phyloP scores from a whole-genome alignment of 2,888 invertebrate species.

The Artemia sp. region DNA sequence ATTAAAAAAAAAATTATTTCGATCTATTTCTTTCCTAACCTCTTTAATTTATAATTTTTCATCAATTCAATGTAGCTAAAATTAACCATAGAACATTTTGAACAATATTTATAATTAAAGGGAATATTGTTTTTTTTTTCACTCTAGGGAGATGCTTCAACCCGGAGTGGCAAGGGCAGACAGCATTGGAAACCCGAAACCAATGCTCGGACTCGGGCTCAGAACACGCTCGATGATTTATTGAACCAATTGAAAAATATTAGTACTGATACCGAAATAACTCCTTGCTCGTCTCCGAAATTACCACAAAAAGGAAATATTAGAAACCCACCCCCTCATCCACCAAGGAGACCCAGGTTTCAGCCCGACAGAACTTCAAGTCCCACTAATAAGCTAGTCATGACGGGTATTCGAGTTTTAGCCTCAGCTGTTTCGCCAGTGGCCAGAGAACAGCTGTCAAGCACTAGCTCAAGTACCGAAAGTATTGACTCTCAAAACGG shows the following conservation, averaged over 20 bases:
- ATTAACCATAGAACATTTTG: too few species aligned
- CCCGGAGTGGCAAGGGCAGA: conserved; percentile 11
- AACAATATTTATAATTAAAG: too few species aligned
- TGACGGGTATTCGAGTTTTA: conserved; percentile 8
- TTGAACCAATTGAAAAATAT: conserved; percentile 4
- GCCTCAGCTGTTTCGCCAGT: conserved; percentile 1
- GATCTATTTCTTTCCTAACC: too few species aligned
- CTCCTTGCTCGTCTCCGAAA: conserved; percentile 1
- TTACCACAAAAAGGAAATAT: background rate
- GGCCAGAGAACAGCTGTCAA: conserved; percentile 34
- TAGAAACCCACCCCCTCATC: conserved; percentile 1
- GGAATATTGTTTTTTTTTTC: background rate
- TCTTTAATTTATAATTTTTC: too few species aligned
- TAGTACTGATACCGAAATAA: background rate
- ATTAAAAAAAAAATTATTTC: too few species aligned
- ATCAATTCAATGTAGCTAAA: too few species aligned
- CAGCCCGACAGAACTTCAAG: conserved; percentile 12
- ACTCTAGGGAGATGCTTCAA: background rate
- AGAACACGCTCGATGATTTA: conserved; percentile 15
- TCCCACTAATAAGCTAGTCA: conserved; percentile 10
- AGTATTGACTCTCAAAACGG: conserved; percentile 57
- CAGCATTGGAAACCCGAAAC: conserved; percentile 13
- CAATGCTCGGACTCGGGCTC: conserved; percentile 15
- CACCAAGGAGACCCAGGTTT: conserved; percentile 1
- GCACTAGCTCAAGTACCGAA: conserved; percentile 55